These are phyloP conservation scores for Drosophila novamexicana DNA, from an alignment of 1,140 invertebrate species.

Conservation along the genomic window DNA sequence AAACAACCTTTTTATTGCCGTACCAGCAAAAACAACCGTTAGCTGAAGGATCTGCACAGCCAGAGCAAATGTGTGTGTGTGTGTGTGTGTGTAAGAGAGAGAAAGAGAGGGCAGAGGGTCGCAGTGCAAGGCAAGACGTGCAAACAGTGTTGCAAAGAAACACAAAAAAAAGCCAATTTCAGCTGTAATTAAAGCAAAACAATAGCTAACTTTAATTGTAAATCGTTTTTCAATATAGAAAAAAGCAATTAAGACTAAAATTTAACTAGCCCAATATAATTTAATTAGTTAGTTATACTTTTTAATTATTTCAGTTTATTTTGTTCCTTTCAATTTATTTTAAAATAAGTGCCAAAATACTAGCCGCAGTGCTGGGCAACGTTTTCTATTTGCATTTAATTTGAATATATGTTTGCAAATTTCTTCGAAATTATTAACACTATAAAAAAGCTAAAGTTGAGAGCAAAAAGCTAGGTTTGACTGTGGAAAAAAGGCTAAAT, in stretches of 20 bases:
- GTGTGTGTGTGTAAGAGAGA: neutral
- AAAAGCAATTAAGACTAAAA: neutral
- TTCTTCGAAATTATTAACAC: too few species aligned
- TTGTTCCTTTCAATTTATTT: neutral
- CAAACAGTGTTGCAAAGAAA: neutral
- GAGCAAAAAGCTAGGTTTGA: neutral
- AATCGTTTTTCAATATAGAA: neutral
- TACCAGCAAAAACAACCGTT: slow-evolving; percentile 61
- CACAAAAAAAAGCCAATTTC: neutral
- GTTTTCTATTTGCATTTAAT: too few species aligned
- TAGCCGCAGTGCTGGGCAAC: too few species aligned
- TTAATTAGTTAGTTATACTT: neutral
- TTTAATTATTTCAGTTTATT: too few species aligned
- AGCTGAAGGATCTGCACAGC: slow-evolving; percentile 53
- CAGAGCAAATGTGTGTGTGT: neutral
- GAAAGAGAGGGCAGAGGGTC: neutral
- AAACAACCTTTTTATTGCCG: slow-evolving; percentile 41
- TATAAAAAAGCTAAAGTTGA: neutral
- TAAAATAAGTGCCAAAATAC: neutral
- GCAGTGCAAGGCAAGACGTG: neutral
- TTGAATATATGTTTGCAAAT: too few species aligned
- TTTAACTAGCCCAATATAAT: neutral
- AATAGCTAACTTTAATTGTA: neutral
- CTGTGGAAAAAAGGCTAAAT: neutral
- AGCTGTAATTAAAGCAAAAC: neutral